These are phyloP conservation scores for Epistrophe eligans DNA, from an alignment of 2,888 invertebrate species.

Conservation along the genomic window DNA sequence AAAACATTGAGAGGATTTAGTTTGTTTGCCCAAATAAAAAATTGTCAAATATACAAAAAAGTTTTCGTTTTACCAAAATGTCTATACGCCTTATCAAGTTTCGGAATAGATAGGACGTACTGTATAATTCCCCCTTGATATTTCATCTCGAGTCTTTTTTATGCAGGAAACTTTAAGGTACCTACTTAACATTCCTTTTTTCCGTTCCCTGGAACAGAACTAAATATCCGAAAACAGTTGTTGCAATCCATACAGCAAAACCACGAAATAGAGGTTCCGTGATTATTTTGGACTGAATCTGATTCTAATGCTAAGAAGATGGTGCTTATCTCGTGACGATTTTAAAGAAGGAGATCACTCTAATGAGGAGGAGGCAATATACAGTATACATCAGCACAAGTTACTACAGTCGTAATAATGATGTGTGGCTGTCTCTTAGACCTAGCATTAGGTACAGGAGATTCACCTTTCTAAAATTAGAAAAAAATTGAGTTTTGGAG, in stretches of 20 bases:
- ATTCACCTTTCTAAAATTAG: conserved; percentile 75
- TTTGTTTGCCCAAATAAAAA: neutral
- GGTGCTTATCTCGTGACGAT: conserved; percentile 30
- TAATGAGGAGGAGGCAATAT: conserved; percentile 25
- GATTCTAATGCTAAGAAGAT: conserved; percentile 1
- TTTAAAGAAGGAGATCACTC: conserved; percentile 13
- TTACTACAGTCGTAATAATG: conserved; percentile 70
- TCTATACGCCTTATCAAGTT: neutral
- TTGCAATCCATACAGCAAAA: conserved; percentile 69
- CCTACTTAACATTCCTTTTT: conserved; percentile 70
- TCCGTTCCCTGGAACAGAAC: conserved; percentile 32
- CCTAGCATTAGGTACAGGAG: conserved; percentile 43
- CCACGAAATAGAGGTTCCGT: conserved; percentile 67
- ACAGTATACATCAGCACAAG: conserved; percentile 47
- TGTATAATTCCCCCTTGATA: conserved; percentile 36
- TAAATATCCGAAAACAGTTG: conserved; percentile 57
- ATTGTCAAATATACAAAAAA: neutral
- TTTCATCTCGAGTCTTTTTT: conserved; percentile 7
- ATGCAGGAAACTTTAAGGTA: conserved; percentile 59
- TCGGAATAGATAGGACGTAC: neutral
- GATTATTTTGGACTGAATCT: conserved; percentile 45
- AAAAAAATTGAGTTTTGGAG: conserved; percentile 49
- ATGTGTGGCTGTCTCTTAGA: conserved; percentile 60
- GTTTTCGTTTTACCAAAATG: too few species aligned
- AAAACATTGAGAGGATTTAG: too few species aligned